Base-by-base conservation (phyloP, 2,888 invertebrate genomes). In the Thera obeliscata region DNA sequence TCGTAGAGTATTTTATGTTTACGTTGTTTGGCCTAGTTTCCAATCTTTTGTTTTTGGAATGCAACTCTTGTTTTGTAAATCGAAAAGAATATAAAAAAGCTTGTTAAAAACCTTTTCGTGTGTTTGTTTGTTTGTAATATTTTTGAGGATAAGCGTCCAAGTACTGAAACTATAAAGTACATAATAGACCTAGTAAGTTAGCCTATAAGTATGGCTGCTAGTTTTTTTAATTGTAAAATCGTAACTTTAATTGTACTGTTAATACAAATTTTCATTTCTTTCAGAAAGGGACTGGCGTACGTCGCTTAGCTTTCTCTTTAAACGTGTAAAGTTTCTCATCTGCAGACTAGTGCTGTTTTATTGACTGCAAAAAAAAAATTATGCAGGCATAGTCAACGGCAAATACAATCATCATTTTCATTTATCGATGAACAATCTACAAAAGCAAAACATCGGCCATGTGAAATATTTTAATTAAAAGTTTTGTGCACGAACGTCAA, bases 401-500 rank as follows among this genome's bases (percentile, higher is more conserved):
- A 52, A 33, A 33, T 50, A 4, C 36, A 54, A 36, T 57, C n/a
- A 52, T 55, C 12, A 46, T 65, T 61, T 49, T n/a, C 43, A 56
- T 36, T 6, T 50, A 56, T 48, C 50, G 41, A 41, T n/a, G 22
- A 65, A n/a, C 49, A 56, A 56, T 59, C 11, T 64, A 22, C 54
- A 48, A 64, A 60, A 56, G 49, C 65, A 65, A 56, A 65, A 60
- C 48, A 56, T 33, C 12, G 36, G 1, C 35, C 11, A 11, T 58
- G 33, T 52, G 33, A 38, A 11, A 12, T 12, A 43, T 48, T 67
- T 67, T 67, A 57, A 67, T 69, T 66, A 70, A 64, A 56, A 56
- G 46, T n/a, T 6, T 3, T 56, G 60, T 58, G 8, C 22, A 41
- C 33, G 11, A 22, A 35, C 35, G 22, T 33, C 33, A 52, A 33